Evolutionary conservation across 2,113 vertebrate genomes (phyloP).

Genomic region (Neoarius graeffei): DNA sequence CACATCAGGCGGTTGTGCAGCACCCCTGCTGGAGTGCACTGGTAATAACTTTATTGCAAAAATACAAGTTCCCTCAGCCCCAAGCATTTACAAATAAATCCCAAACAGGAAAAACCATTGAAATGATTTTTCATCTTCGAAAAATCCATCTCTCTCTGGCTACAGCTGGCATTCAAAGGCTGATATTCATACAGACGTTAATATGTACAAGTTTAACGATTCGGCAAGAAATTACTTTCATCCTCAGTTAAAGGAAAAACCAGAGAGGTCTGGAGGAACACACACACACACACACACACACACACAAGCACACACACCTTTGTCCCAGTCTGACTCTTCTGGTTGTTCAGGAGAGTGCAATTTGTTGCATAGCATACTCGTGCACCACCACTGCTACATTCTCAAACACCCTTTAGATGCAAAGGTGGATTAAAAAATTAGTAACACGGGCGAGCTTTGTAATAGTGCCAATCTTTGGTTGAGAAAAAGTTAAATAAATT

Average conservation of each 20-base stretch:
- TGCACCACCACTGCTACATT: conserved; percentile 80
- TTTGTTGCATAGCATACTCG: conserved; percentile 80
- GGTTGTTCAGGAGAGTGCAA: conserved; percentile 70
- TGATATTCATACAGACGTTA: conserved; percentile 56
- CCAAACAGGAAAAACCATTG: conserved; percentile 55
- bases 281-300: conserved; percentile 16
- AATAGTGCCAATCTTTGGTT: conserved; percentile 79
- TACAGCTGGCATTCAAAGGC: conserved; percentile 53
- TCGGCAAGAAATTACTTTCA: conserved; percentile 53
- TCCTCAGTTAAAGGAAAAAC: conserved; percentile 47
- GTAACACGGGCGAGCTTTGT: conserved; percentile 55
- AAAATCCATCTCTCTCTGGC: conserved; percentile 50
- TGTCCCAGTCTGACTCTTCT: conserved; percentile 63
- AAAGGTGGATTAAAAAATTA: conserved; percentile 37
- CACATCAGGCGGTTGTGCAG: conserved; percentile 66
- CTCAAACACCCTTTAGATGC: conserved; percentile 69
- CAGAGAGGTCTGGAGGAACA: neutral
- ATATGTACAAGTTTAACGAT: conserved; percentile 61
- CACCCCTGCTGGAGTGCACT: conserved; percentile 75
- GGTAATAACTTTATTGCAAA: conserved; percentile 87
- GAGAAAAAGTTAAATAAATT: conserved; percentile 67
- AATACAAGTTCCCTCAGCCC: conserved; percentile 82
- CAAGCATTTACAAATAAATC: conserved; percentile 69
- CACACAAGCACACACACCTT: conserved; percentile 4
- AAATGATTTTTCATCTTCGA: conserved; percentile 51